phyloP scores from a whole-genome alignment of 2,113 vertebrate species.

The Oreocharis arfaki region DNA sequence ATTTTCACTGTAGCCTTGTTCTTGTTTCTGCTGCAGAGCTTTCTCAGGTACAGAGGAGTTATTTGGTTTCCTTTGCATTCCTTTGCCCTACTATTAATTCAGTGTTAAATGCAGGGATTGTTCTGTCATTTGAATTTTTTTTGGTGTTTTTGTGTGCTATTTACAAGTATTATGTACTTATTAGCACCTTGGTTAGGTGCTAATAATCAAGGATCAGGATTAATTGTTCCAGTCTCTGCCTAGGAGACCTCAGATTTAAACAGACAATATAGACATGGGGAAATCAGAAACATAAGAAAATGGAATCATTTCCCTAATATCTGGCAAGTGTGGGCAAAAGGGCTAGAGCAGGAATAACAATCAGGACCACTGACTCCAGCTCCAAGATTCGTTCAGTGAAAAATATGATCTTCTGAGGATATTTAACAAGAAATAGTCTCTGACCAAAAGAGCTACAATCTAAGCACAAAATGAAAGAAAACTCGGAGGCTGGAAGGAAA shows the following conservation, averaged over 20 bases:
- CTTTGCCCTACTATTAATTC: background rate
- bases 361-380: background rate
- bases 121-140: background rate
- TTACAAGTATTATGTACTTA: background rate
- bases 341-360: background rate
- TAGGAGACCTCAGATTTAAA: background rate
- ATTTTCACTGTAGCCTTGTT: background rate
- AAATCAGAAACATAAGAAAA: background rate
- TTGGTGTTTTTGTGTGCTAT: background rate
- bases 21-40: background rate
- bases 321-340: background rate
- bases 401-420: background rate
- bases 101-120: background rate
- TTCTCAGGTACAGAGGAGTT: background rate
- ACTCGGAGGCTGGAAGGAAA: background rate
- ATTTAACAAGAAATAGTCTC: background rate
- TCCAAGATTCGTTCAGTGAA: background rate
- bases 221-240: background rate
- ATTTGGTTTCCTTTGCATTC: background rate
- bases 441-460: background rate
- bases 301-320: background rate
- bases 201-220: background rate
- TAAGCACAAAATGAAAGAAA: background rate
- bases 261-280: background rate
- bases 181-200: background rate